Percentiles rank a stretch among this genome's conserved stretches.
Conservation (phyloP, 2,113 vertebrate genomes). For the Corythornis cristatus region DNA sequence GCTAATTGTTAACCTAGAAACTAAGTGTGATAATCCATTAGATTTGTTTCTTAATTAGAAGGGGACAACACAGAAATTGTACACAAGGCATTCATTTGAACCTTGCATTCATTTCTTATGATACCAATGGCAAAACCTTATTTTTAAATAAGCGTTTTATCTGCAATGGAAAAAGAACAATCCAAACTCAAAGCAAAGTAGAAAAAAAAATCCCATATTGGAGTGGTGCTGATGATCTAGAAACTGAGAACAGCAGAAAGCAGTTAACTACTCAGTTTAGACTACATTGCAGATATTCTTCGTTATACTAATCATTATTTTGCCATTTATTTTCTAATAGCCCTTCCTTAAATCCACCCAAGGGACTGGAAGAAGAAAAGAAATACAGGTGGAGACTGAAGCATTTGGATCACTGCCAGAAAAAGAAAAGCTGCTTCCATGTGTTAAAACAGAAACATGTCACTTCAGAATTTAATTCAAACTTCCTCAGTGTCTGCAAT, state of each 20-base stretch:
- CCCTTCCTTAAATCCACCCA: neutral
- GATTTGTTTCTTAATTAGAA: neutral
- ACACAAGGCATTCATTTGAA: neutral
- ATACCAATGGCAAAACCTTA: neutral
- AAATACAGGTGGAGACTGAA: neutral
- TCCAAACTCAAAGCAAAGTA: neutral
- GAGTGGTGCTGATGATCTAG: neutral
- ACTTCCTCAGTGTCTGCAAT: neutral
- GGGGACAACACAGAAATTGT: neutral
- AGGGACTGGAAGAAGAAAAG: neutral
- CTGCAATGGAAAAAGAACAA: neutral
- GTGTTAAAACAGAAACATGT: slow-evolving; percentile 6
- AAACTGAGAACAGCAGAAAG: neutral
- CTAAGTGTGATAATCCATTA: neutral
- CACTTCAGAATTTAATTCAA: neutral
- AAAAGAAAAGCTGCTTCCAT: slow-evolving; percentile 2
- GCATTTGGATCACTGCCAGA: neutral
- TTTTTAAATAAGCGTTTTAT: neutral
- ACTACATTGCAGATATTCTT: neutral
- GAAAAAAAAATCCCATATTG: neutral
- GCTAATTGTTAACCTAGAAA: neutral
- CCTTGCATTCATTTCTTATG: neutral
- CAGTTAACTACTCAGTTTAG: neutral
- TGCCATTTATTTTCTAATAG: neutral
- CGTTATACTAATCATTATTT: slow-evolving; percentile 1